A percentile compares a stretch with the other conserved stretches of the same genome.
phyloP scores from a whole-genome alignment of 1,140 invertebrate species.

The Notospermus geniculatus region DNA sequence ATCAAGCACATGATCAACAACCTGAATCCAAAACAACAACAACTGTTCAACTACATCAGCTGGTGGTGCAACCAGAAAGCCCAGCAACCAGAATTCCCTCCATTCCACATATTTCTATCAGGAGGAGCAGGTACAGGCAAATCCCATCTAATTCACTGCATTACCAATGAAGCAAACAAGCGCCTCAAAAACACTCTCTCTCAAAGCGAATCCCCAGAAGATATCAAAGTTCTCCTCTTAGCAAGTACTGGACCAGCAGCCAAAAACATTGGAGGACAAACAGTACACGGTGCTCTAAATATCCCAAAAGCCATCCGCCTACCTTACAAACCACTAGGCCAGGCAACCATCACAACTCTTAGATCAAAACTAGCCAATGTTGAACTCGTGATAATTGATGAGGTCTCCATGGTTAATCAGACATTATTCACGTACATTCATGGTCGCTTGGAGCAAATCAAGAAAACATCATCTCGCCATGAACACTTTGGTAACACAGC shows the following conservation, averaged over 20 bases:
- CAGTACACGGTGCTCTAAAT: constrained; percentile 18
- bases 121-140: constrained; percentile 30
- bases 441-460: constrained; percentile 14
- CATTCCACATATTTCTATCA: constrained; percentile 25
- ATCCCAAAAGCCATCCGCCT: constrained; percentile 6
- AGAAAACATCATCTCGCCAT: neutral
- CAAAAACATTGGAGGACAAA: constrained; percentile 21
- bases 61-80: neutral
- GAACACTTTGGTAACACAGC: neutral
- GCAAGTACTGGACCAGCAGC: constrained; percentile 25
- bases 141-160: constrained; percentile 19
- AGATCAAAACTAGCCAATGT: constrained; percentile 13
- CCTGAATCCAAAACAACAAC: neutral
- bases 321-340: constrained; percentile 8
- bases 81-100: constrained; percentile 13
- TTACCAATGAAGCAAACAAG: constrained; percentile 18
- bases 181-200: constrained; percentile 14
- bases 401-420: constrained; percentile 25
- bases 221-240: constrained; percentile 16
- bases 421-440: constrained; percentile 21
- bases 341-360: constrained; percentile 17
- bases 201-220: constrained; percentile 14
- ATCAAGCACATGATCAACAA: neutral
- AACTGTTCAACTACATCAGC: constrained; percentile 3
- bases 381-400: constrained; percentile 23